Evolutionary conservation across 2,113 vertebrate genomes (phyloP).

Genomic region (Melanostigma gelatinosum): DNA sequence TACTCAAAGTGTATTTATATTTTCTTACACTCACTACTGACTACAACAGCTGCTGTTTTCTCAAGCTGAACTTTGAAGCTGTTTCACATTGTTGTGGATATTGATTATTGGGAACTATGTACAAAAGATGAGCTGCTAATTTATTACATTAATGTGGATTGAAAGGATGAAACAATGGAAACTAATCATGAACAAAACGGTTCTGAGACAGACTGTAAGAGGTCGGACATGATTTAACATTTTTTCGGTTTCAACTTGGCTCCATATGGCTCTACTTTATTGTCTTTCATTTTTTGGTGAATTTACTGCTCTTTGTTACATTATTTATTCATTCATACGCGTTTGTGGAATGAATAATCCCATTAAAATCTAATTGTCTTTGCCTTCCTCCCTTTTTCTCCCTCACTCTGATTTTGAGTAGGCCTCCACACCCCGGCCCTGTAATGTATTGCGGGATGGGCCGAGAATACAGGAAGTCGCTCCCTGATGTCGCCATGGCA

Average conservation of each 20-base stretch:
- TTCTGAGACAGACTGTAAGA: neutral
- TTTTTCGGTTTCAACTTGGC: neutral
- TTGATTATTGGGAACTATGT: neutral
- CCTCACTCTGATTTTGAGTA: constrained; percentile 12
- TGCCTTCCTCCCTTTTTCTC: constrained; percentile 16
- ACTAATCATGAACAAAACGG: neutral
- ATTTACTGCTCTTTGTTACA: neutral
- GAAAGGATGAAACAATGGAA: neutral
- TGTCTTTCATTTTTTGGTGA: neutral
- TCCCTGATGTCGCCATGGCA: constrained; percentile 74
- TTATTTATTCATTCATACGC: neutral
- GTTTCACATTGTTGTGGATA: neutral
- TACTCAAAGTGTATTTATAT: neutral
- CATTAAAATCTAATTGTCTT: constrained; percentile 20
- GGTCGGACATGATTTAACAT: neutral
- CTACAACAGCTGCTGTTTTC: neutral
- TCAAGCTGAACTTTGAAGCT: neutral
- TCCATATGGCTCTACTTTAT: neutral
- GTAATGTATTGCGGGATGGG: constrained; percentile 63
- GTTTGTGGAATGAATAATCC: constrained; percentile 13
- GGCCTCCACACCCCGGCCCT: constrained; percentile 31
- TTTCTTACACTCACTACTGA: neutral
- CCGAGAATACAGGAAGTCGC: constrained; percentile 79
- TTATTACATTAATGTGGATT: neutral
- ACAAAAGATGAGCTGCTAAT: neutral